Conservation (phyloP, 2,888 invertebrate genomes). For the Chorisops tibialis region DNA sequence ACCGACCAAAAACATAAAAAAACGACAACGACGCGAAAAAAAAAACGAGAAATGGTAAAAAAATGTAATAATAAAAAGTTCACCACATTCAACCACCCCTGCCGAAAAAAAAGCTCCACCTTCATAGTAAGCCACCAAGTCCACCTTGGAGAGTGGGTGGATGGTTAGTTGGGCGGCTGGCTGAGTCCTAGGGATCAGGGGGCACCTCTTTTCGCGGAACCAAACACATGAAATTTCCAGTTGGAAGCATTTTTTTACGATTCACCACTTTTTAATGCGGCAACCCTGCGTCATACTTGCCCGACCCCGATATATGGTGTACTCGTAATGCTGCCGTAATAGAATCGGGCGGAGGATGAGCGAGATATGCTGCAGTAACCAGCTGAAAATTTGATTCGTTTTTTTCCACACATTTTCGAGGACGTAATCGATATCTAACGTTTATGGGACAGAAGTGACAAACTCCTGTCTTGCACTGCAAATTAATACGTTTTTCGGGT, state of each 20-base stretch:
- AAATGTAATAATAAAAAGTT: slow-evolving; percentile 26
- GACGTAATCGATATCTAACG: slow-evolving; percentile 1
- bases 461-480: too few relatives aligned
- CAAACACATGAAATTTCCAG: slow-evolving; percentile 29
- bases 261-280: slow-evolving; percentile 34
- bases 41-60: slow-evolving; percentile 13
- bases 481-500: too few relatives aligned
- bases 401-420: background rate
- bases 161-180: background rate
- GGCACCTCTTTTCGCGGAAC: slow-evolving; percentile 25
- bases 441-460: background rate
- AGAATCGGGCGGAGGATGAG: background rate
- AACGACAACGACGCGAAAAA: slow-evolving; percentile 13
- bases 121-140: slow-evolving; percentile 24
- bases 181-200: background rate
- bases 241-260: slow-evolving; percentile 31
- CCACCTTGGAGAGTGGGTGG: slow-evolving; percentile 10
- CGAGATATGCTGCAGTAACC: slow-evolving; percentile 10
- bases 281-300: slow-evolving; percentile 30
- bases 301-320: slow-evolving; percentile 10
- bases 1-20: slow-evolving; percentile 24
- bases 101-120: background rate
- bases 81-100: slow-evolving; percentile 5
- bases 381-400: slow-evolving; percentile 8
- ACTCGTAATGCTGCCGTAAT: slow-evolving; percentile 11